Evolutionary conservation across 2,888 invertebrate species (phyloP), one percentile per base, ranked within the genome.

Genomic region (Cremastinae sp.): DNA sequence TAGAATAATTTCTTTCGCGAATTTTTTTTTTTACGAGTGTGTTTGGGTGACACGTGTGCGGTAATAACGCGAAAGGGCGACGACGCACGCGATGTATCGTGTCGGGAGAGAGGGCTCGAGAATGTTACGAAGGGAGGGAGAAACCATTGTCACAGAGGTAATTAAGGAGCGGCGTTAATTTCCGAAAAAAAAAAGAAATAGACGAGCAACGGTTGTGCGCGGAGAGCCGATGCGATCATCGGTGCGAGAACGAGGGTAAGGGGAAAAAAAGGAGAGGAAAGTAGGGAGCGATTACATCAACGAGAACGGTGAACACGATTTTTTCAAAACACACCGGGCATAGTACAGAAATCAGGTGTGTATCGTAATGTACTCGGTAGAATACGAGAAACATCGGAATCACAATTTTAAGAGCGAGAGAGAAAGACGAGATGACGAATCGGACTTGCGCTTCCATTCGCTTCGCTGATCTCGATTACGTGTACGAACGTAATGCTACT

Each of bases 91-190:
- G 73, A 73, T 76, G 47, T n/a, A n/a, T 65, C 76, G 73, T 73
- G 73, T 56, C 58, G 54, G 61, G 61, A 65, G 53, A 41, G 20
- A 45, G 36, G 36, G 28, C 49, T 28, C 38, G 51, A 64, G 54
- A 36, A 18, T 14, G 20, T 45, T 16, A 47, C 47, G 14, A 20
- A 16, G 43, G 41, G 77, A 73, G 47, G 47, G 62, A 70, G 75
- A 74, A 76, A 68, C 65, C 76, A 79, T 76, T 80, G 81, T 80
- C 80, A 79, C 79, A 54, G 74, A 70, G 72, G 84, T 80, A 81
- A 83, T 83, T 82, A 81, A 79, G 78, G 79, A 77, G 80, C 74
- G 74, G 65, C 78, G 78, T 80, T 80, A 78, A 81, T 81, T 80
- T 78, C 78, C 78, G 49, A 59, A 61, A 71, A 49, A 61, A 69